These are phyloP conservation scores for Drosophila paulistorum DNA, from an alignment of 1,140 invertebrate species.

Conservation along the genomic window DNA sequence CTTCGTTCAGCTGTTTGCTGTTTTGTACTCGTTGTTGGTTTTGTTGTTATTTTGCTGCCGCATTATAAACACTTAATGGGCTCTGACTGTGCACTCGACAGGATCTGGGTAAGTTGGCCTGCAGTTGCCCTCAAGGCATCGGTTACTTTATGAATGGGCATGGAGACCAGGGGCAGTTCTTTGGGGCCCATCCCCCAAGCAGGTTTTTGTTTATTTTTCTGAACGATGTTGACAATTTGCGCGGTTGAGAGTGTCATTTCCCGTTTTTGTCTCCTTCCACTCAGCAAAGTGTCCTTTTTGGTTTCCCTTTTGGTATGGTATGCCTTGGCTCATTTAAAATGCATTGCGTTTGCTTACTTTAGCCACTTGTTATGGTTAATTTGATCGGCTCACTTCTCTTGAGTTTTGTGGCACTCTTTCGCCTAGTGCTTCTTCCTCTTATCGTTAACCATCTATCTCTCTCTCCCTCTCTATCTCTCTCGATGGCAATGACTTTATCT, in stretches of 20 bases:
- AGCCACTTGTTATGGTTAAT: conserved; percentile 54
- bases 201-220: conserved; percentile 20
- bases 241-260: conserved; percentile 23
- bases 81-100: conserved; percentile 25
- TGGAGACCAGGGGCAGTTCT: background rate
- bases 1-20: conserved; percentile 13
- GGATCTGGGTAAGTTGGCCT: conserved; percentile 41
- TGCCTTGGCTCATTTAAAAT: conserved; percentile 56
- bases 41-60: conserved; percentile 48
- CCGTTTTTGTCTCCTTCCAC: too few species aligned
- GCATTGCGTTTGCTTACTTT: conserved; percentile 57
- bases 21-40: background rate
- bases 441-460: background rate
- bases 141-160: background rate
- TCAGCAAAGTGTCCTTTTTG: conserved; percentile 8
- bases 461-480: conserved; percentile 2
- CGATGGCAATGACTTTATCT: conserved; percentile 62
- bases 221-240: conserved; percentile 48
- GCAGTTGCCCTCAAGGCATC: conserved; percentile 16
- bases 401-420: too few species aligned
- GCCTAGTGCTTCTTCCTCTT: too few species aligned
- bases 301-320: background rate
- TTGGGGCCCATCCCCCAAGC: too few species aligned
- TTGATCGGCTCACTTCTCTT: conserved; percentile 38
- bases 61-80: conserved; percentile 46